Conservation (phyloP, 2,113 vertebrate species). For the Vulpes vulpes region DNA sequence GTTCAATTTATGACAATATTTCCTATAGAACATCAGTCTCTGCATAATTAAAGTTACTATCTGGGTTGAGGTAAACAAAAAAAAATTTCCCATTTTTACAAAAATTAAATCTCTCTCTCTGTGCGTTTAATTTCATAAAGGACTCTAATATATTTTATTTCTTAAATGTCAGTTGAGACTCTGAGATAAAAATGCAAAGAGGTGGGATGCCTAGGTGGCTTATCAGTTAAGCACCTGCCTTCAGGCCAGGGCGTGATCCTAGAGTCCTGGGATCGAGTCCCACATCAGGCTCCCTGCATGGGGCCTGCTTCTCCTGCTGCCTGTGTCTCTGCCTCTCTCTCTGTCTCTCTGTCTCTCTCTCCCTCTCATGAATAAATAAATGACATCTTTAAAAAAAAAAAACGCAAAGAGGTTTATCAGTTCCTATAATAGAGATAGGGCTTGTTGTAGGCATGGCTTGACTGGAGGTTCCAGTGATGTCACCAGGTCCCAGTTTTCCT, state of each 20-base stretch:
- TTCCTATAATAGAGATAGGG: neutral
- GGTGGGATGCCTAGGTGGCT: too few species aligned
- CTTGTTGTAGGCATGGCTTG: neutral
- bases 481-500: neutral
- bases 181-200: slow-evolving; percentile 73
- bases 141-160: neutral
- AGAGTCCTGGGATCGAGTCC: too few species aligned
- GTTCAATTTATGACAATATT: slow-evolving; percentile 50
- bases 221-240: too few species aligned
- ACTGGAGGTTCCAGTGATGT: neutral
- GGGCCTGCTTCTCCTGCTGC: too few species aligned
- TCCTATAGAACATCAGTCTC: neutral
- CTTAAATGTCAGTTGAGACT: neutral
- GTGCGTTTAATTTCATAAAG: slow-evolving; percentile 3
- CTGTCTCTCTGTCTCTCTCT: too few species aligned
- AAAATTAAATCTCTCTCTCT: neutral
- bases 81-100: neutral
- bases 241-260: too few species aligned
- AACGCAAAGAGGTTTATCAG: slow-evolving; percentile 66
- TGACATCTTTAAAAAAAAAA: neutral
- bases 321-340: too few species aligned
- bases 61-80: neutral
- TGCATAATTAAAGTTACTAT: slow-evolving; percentile 16
- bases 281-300: too few species aligned
- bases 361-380: too few species aligned